Evolutionary conservation across 2,797 vertebrate species (phyloP).

Genomic region (Urocyon cinereoargenteus): DNA sequence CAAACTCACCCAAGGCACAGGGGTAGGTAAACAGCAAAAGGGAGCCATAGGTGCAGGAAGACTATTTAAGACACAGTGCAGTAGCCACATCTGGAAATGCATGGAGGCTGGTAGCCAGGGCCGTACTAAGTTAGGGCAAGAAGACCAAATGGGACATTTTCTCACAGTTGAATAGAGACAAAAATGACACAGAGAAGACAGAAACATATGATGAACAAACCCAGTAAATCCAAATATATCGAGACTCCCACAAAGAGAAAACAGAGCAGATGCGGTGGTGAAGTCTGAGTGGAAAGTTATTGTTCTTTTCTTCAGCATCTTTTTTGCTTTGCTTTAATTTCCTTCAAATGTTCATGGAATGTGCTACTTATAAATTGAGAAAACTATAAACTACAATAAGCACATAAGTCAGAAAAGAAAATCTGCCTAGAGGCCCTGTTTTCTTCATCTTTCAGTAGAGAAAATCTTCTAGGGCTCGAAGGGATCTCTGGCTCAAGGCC

Average conservation of each 20-base stretch:
- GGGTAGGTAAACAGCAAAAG: background rate
- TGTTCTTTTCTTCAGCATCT: slow-evolving; percentile 40
- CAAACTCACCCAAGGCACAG: background rate
- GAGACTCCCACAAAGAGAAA: slow-evolving; percentile 49
- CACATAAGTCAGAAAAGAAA: background rate
- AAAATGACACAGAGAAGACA: background rate
- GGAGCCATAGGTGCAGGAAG: background rate
- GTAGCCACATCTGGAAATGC: background rate
- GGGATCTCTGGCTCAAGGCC: background rate
- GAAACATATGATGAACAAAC: background rate
- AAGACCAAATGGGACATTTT: background rate
- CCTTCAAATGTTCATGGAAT: slow-evolving; percentile 11
- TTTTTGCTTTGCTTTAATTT: slow-evolving; percentile 24
- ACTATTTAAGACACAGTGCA: background rate
- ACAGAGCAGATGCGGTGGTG: background rate
- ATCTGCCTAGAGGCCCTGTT: background rate
- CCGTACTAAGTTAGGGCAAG: background rate
- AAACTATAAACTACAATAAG: slow-evolving; percentile 3
- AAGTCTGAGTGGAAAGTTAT: background rate
- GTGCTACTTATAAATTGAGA: slow-evolving; percentile 19
- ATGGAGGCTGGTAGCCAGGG: background rate
- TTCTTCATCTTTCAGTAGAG: background rate
- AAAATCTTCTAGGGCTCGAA: background rate
- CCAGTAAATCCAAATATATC: background rate
- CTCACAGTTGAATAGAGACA: background rate